These are phyloP conservation scores for Gibbula magus DNA, from an alignment of 2,888 invertebrate genomes.

Conservation along the genomic window DNA sequence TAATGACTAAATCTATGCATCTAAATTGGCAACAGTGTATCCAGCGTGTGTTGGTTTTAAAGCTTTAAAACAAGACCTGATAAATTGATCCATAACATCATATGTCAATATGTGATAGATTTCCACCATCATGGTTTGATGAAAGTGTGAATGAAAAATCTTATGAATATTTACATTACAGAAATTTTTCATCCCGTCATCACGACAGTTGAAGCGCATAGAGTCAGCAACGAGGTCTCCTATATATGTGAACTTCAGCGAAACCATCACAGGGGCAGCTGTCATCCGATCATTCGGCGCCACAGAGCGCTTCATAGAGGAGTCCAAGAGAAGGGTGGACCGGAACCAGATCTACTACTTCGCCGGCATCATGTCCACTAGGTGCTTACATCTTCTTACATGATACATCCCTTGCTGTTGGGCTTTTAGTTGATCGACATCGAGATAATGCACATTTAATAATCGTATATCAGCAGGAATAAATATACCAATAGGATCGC, in stretches of 20 bases:
- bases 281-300: slow-evolving; percentile 71
- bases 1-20: too few relatives aligned
- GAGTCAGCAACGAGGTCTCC: slow-evolving; percentile 74
- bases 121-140: too few relatives aligned
- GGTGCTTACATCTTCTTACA: slow-evolving; percentile 48
- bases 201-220: slow-evolving; percentile 73
- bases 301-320: slow-evolving; percentile 59
- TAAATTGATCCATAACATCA: too few relatives aligned
- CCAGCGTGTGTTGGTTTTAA: too few relatives aligned
- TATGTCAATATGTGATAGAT: too few relatives aligned
- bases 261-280: slow-evolving; percentile 77
- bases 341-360: slow-evolving; percentile 82
- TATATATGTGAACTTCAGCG: slow-evolving; percentile 74
- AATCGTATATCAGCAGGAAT: too few relatives aligned
- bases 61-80: too few relatives aligned
- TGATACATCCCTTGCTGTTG: not conserved
- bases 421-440: not conserved
- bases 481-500: too few relatives aligned
- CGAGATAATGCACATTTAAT: too few relatives aligned
- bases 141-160: too few relatives aligned
- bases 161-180: slow-evolving; percentile 50
- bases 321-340: slow-evolving; percentile 67
- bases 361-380: slow-evolving; percentile 70
- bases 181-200: slow-evolving; percentile 77
- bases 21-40: too few relatives aligned